Percentiles rank a stretch among this genome's conserved stretches.
Evolutionary conservation across 2,113 vertebrate species (phyloP).

Genomic region (Megatriorchis doriae): DNA sequence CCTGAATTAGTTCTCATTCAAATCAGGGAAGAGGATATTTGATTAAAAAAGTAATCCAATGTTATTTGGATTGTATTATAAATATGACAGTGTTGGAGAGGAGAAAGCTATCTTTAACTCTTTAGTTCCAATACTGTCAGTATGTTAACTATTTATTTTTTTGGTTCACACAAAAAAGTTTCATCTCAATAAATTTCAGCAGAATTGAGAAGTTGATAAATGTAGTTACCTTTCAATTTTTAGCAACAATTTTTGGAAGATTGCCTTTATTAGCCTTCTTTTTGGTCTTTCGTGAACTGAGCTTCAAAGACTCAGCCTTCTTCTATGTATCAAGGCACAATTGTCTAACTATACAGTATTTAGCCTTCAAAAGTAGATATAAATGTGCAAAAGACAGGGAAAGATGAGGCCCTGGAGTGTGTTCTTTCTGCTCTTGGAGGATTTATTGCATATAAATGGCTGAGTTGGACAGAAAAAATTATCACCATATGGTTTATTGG

Average conservation of each 20-base stretch:
- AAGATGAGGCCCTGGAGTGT: neutral
- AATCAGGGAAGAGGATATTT: neutral
- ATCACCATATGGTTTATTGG: neutral
- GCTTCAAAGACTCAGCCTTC: neutral
- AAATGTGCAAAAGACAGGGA: neutral
- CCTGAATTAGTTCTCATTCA: neutral
- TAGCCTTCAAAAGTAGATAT: neutral
- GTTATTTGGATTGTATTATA: neutral
- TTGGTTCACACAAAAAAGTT: neutral
- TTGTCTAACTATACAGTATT: neutral
- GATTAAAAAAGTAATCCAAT: neutral
- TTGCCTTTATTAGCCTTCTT: neutral
- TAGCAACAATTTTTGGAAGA: neutral
- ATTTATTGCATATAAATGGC: neutral
- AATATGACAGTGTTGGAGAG: neutral
- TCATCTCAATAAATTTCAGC: neutral
- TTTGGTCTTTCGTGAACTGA: neutral
- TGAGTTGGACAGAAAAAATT: neutral
- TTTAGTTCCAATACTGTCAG: neutral
- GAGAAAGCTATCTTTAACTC: neutral
- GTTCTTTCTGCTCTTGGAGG: neutral
- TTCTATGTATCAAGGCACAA: neutral
- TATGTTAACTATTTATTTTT: neutral
- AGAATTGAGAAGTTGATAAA: neutral
- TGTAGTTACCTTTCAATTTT: neutral